Evolutionary conservation across 2,888 invertebrate genomes (phyloP).

Genomic region (Dolichopus griseipennis): DNA sequence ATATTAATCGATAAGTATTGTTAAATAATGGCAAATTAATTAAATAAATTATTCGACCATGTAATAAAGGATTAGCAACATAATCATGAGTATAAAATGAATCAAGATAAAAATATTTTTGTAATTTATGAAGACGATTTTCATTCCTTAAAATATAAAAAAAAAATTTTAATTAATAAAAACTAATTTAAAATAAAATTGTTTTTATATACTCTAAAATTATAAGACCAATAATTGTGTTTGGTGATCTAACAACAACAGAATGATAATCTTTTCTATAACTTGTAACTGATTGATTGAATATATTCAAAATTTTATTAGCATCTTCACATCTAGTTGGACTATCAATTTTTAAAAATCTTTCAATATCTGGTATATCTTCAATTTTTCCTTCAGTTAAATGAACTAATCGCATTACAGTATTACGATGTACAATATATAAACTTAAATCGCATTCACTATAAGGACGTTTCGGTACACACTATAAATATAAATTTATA

Average conservation of each 20-base stretch:
- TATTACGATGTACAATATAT: not conserved
- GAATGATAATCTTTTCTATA: too few relatives aligned
- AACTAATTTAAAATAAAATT: too few relatives aligned
- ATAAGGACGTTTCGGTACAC: not conserved
- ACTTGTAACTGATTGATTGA: too few relatives aligned
- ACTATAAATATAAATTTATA: not conserved
- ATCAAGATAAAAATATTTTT: conserved; percentile 13
- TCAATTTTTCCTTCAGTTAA: not conserved
- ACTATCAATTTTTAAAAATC: not conserved
- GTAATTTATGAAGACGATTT: not conserved
- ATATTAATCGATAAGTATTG: conserved; percentile 31
- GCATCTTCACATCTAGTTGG: not conserved
- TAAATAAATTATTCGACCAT: conserved; percentile 19
- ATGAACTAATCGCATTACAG: not conserved
- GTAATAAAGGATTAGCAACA: conserved; percentile 8
- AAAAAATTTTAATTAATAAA: too few relatives aligned
- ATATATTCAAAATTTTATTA: too few relatives aligned
- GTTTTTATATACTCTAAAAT: too few relatives aligned
- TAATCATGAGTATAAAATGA: not conserved
- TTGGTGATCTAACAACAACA: too few relatives aligned
- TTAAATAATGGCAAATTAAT: conserved; percentile 45
- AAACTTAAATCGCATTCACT: not conserved
- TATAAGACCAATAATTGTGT: too few relatives aligned
- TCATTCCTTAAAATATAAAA: not conserved
- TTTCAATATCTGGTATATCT: not conserved